Evolutionary conservation across 2,797 vertebrate genomes (phyloP).

Genomic region (Squalus acanthias): DNA sequence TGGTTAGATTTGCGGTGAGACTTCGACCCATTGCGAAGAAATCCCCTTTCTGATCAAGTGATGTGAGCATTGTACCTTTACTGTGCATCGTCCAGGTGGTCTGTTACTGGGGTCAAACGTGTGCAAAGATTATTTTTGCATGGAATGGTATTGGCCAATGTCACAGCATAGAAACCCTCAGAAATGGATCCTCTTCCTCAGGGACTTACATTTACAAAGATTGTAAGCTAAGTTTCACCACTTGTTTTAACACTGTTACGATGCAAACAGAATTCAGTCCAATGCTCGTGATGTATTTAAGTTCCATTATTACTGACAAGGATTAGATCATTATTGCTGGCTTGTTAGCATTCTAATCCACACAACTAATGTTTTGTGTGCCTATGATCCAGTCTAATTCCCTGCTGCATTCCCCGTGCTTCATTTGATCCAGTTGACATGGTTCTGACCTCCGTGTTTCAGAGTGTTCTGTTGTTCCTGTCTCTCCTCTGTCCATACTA

Average conservation of each 20-base stretch:
- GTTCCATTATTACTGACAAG: not conserved
- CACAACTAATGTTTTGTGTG: not conserved
- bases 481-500: not conserved
- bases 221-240: not conserved
- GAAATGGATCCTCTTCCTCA: not conserved
- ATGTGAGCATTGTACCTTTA: not conserved
- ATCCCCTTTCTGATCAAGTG: not conserved
- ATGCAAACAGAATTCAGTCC: not conserved
- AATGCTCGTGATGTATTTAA: not conserved
- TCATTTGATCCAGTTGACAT: not conserved
- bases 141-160: not conserved
- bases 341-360: not conserved
- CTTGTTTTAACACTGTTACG: not conserved
- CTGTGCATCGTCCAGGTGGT: not conserved
- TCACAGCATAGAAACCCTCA: not conserved
- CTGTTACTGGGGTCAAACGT: not conserved
- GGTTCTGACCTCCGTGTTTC: not conserved
- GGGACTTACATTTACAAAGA: not conserved
- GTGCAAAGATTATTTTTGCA: not conserved
- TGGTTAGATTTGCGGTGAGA: not conserved
- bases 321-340: not conserved
- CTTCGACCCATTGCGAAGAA: not conserved
- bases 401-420: not conserved
- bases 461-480: not conserved
- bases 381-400: not conserved